A percentile compares a stretch with the other conserved stretches of the same genome.
Conservation (phyloP, 1,140 invertebrate species). For the Stegodyphus mimosarum region DNA sequence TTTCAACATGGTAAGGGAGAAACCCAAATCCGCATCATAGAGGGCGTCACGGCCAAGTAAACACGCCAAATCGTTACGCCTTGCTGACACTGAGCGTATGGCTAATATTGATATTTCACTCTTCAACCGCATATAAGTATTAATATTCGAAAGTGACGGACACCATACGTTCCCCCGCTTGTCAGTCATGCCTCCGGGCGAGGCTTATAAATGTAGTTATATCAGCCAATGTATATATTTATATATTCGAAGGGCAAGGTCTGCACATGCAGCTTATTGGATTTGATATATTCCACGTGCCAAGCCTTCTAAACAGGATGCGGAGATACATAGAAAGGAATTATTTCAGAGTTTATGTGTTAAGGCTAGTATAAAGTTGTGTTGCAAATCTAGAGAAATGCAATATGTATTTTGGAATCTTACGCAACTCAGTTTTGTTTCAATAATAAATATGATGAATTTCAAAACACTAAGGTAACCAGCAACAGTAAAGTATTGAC, state of each 20-base stretch:
- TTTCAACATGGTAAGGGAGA: background rate
- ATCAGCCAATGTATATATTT: background rate
- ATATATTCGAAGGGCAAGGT: conserved; percentile 1
- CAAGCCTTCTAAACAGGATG: too few species aligned
- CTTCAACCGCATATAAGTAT: conserved; percentile 25
- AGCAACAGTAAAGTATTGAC: too few species aligned
- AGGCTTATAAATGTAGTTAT: background rate
- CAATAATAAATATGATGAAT: too few species aligned
- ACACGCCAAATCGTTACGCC: conserved; percentile 16
- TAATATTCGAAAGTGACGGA: conserved; percentile 29
- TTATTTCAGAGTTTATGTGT: too few species aligned
- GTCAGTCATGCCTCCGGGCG: background rate
- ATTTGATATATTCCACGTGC: background rate
- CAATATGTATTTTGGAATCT: too few species aligned
- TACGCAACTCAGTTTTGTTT: too few species aligned
- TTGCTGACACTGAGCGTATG: conserved; percentile 28
- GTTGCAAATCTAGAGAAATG: too few species aligned
- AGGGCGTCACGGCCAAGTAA: conserved; percentile 27
- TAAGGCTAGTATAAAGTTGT: background rate
- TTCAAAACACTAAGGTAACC: too few species aligned
- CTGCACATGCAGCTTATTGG: conserved; percentile 28
- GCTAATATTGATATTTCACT: conserved; percentile 54
- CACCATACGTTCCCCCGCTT: background rate
- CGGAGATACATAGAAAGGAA: too few species aligned
- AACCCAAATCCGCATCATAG: background rate